phyloP scores from a whole-genome alignment of 1,140 invertebrate species.

The Goniozus legneri region DNA sequence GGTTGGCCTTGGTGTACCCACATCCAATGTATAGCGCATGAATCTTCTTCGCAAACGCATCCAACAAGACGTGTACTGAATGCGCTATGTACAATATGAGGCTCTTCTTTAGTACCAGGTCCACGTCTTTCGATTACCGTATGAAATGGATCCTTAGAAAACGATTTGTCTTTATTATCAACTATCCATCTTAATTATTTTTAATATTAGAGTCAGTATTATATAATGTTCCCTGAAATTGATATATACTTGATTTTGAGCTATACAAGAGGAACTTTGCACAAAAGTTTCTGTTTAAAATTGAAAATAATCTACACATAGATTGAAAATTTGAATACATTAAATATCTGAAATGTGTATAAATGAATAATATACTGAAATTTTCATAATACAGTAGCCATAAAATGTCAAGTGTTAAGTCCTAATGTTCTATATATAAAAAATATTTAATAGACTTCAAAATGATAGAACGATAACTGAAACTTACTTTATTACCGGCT shows the following conservation, averaged over 20 bases:
- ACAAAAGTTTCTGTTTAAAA: not conserved
- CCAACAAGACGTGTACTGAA: conserved; percentile 88
- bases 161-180: not conserved
- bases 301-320: not conserved
- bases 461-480: conserved; percentile 2
- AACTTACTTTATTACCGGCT: conserved; percentile 78
- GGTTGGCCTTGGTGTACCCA: conserved; percentile 85
- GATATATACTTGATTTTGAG: not conserved
- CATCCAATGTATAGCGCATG: conserved; percentile 86
- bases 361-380: not conserved
- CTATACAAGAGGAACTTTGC: not conserved
- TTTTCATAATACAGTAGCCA: not conserved
- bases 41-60: conserved; percentile 95
- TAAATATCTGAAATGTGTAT: not conserved
- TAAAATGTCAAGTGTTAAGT: not conserved
- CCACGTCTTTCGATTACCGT: conserved; percentile 77
- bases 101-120: conserved; percentile 78
- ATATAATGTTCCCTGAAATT: too few relatives aligned
- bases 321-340: not conserved
- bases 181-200: not conserved
- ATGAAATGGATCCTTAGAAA: conserved; percentile 79
- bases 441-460: not conserved
- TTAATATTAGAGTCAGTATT: not conserved
- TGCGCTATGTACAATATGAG: conserved; percentile 86
- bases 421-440: not conserved